Conservation (phyloP, 2,797 vertebrate genomes). For the Pseudochirops cupreus region DNA sequence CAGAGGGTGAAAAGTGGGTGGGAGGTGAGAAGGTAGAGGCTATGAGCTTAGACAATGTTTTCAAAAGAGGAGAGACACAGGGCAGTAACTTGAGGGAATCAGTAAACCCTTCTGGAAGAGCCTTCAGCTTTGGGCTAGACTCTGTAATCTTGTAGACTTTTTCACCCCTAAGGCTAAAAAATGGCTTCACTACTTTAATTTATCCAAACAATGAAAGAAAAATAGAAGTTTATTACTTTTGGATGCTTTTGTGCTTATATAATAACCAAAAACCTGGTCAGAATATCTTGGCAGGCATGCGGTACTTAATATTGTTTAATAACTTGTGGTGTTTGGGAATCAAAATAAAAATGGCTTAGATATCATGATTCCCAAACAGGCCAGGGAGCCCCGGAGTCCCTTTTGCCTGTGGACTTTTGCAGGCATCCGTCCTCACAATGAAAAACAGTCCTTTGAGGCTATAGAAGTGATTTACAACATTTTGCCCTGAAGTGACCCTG, state of each 20-base stretch:
- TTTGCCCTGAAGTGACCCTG: not conserved
- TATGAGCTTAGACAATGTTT: too few species aligned
- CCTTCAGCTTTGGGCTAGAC: conserved; percentile 1
- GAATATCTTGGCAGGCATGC: conserved; percentile 79
- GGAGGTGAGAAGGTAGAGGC: not conserved
- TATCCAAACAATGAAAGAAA: conserved; percentile 57
- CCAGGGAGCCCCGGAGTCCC: conserved; percentile 40
- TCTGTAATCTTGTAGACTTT: conserved; percentile 51
- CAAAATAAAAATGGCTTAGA: conserved; percentile 81
- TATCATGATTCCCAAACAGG: conserved; percentile 82
- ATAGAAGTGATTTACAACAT: not conserved
- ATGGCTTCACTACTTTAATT: conserved; percentile 60
- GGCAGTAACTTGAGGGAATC: not conserved
- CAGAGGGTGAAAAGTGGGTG: not conserved
- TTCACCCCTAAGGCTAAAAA: conserved; percentile 63
- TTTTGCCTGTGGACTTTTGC: conserved; percentile 70
- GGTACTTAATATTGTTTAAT: conserved; percentile 72
- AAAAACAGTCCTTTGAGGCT: conserved; percentile 66
- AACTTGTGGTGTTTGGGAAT: conserved; percentile 83
- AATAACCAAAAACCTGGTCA: conserved; percentile 68
- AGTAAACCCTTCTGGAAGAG: not conserved
- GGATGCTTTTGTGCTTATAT: conserved; percentile 78
- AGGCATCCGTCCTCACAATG: conserved; percentile 65
- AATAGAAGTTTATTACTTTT: conserved; percentile 74
- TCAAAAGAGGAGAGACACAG: not conserved